Evolutionary conservation across 2,888 invertebrate genomes (phyloP).

Genomic region (Cactoblastis cactorum): DNA sequence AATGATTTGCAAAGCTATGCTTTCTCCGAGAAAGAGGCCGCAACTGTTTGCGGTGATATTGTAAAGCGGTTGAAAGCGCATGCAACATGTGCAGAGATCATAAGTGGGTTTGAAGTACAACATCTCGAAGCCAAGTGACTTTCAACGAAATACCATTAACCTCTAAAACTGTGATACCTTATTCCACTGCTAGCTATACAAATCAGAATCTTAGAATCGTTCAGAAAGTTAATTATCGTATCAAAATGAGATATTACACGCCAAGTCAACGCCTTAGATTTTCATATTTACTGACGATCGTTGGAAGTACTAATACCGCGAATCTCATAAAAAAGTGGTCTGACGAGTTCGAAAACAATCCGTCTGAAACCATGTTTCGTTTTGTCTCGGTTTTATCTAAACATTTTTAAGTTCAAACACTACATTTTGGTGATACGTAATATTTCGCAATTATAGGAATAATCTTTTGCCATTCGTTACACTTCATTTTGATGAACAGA

Average conservation of each 20-base stretch:
- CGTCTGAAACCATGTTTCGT: conserved; percentile 23
- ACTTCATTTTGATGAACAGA: conserved; percentile 8
- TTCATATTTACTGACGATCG: conserved; percentile 40
- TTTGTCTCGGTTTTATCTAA: neutral
- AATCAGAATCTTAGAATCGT: conserved; percentile 9
- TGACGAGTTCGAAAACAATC: conserved; percentile 39
- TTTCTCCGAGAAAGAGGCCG: conserved; percentile 43
- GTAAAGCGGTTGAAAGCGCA: conserved; percentile 19
- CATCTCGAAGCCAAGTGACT: conserved; percentile 42
- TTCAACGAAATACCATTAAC: conserved; percentile 51
- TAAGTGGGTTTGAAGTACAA: conserved; percentile 53
- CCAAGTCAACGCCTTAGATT: conserved; percentile 31
- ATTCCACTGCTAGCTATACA: neutral
- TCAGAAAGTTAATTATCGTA: conserved; percentile 20
- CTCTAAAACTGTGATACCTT: conserved; percentile 34
- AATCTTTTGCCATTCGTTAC: conserved; percentile 6
- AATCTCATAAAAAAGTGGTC: conserved; percentile 47
- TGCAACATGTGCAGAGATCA: neutral
- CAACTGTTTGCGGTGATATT: conserved; percentile 26
- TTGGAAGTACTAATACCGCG: conserved; percentile 42
- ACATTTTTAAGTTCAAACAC: neutral
- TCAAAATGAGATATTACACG: conserved; percentile 36
- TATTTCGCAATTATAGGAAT: conserved; percentile 7
- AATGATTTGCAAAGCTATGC: conserved; percentile 43
- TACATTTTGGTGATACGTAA: neutral